These are phyloP conservation scores for Pterois miles DNA, from an alignment of 2,797 vertebrate genomes.

Conservation along the genomic window DNA sequence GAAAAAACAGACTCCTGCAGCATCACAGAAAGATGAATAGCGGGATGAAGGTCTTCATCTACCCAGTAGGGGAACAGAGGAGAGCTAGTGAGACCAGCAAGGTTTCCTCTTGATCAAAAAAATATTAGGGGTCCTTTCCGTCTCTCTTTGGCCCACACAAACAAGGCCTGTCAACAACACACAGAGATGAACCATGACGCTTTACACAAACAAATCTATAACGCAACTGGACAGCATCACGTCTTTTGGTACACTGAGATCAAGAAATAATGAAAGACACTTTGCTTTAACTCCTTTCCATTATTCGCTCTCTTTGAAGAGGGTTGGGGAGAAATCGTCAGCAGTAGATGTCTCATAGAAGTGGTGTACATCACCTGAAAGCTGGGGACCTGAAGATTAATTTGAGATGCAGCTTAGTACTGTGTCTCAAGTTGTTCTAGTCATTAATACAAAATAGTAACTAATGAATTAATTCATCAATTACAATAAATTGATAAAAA, in stretches of 20 bases:
- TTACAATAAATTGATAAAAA: too few relatives aligned
- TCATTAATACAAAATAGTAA: too few relatives aligned
- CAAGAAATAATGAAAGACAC: not conserved
- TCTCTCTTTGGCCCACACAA: conserved; percentile 11
- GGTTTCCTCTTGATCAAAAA: conserved; percentile 33
- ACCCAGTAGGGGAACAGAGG: conserved; percentile 35
- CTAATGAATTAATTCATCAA: too few relatives aligned
- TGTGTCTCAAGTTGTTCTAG: too few relatives aligned
- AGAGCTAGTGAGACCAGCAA: conserved; percentile 36
- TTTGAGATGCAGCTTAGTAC: too few relatives aligned
- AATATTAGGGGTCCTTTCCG: not conserved
- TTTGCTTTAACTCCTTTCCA: not conserved
- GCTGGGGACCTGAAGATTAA: too few relatives aligned
- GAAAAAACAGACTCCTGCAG: conserved; percentile 44
- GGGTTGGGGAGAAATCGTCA: too few relatives aligned
- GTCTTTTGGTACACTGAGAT: not conserved
- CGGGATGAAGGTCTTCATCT: conserved; percentile 52
- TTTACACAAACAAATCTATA: not conserved
- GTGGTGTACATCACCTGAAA: too few relatives aligned
- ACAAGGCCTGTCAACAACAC: conserved; percentile 34
- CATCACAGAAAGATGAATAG: conserved; percentile 46
- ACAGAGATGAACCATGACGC: not conserved
- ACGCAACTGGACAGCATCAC: not conserved
- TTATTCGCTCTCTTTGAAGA: too few relatives aligned
- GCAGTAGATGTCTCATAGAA: too few relatives aligned